A percentile compares a stretch with the other conserved stretches of the same genome.
Evolutionary conservation across 2,113 vertebrate genomes (phyloP).

Genomic region (Natator depressus): DNA sequence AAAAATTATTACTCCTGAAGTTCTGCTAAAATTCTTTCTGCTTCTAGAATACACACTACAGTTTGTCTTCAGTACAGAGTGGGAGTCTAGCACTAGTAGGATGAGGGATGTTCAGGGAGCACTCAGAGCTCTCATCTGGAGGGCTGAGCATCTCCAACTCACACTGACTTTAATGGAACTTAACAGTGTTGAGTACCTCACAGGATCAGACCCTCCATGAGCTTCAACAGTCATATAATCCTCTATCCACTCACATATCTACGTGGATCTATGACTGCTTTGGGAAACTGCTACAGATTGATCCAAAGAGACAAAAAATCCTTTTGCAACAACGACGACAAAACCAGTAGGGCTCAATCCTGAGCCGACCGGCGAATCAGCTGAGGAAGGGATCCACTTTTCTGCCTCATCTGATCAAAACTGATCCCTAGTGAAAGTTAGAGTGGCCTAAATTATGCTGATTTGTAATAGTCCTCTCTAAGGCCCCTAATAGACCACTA

Average conservation of each 20-base stretch:
- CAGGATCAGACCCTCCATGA: neutral
- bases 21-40: neutral
- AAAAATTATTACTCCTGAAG: conserved; percentile 8
- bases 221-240: neutral
- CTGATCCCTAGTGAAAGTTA: neutral
- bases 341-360: neutral
- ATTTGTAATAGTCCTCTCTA: neutral
- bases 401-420: neutral
- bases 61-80: neutral
- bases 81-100: neutral
- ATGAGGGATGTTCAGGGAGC: neutral
- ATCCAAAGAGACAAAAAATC: neutral
- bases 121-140: neutral
- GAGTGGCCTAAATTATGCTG: neutral
- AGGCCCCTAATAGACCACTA: too few relatives aligned
- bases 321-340: neutral
- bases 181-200: neutral
- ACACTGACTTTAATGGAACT: neutral
- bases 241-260: neutral
- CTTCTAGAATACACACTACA: neutral
- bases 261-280: neutral
- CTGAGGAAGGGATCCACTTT: neutral
- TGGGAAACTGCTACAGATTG: neutral
- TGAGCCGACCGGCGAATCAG: neutral
- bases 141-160: neutral